Base-by-base conservation (phyloP, 2,888 invertebrate species). In the Hyles lineata region DNA sequence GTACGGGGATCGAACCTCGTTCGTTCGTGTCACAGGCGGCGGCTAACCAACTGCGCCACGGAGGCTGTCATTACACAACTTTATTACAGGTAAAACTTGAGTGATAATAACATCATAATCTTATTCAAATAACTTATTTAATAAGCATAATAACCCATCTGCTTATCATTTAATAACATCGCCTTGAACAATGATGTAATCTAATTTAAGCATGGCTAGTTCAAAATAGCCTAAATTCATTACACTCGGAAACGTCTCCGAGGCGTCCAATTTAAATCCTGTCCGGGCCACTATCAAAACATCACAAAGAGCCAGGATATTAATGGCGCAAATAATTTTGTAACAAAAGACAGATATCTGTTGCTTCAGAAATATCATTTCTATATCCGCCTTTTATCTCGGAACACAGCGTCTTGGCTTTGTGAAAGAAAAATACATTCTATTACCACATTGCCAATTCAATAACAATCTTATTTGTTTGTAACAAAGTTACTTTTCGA, bases 401-500 rank as follows among this genome's bases (percentile, higher is more conserved):
- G 29, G 35, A 72, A 70, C 61, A 60, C 61, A 55, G 52, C 70
- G 25, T 70, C 35, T 71, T 35, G 62, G 62, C 71, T 71, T 71
- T 58, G 70, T 74, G 58, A 29, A 52, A 52, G 60, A 73, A 70
- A 61, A 61, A 73, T 61, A 73, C 55, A n/a, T 70, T 61, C 50
- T 70, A 70, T 61, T 72, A 62, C 25, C 4, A 1, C 15, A 43
- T 9, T 50, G n/a, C 6, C 19, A 70, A 23, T 43, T 8, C 23
- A 83, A 73, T 74, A 59, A 73, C 55, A 73, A 79, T 73, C 67
- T 70, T 81, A 76, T 21, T 0, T 0, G 9, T 6, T 4, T 0
- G 0, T 0, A 0, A 0, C 70, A 76, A 6, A 76, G 79, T 75
- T 73, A 50, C 70, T 62, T 75, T 70, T 77, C 67, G 60, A 62